These are phyloP conservation scores for Julus scandinavius DNA, from an alignment of 2,888 invertebrate genomes.

Conservation along the genomic window DNA sequence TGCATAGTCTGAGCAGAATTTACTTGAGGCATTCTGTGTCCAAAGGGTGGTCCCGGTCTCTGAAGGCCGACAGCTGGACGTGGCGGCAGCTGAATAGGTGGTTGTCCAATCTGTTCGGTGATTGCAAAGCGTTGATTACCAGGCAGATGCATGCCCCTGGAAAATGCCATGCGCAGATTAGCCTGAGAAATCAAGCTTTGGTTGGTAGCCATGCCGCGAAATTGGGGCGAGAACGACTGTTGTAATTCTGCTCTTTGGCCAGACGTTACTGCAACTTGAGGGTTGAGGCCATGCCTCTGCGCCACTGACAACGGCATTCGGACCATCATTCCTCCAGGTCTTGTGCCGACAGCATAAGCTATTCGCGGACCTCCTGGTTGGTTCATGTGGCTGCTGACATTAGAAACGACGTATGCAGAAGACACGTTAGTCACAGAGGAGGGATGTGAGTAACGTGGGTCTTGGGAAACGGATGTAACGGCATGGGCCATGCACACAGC, in stretches of 20 bases:
- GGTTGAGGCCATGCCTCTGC: constrained; percentile 11
- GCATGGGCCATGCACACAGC: constrained; percentile 32
- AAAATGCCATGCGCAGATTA: background rate
- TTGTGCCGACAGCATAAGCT: background rate
- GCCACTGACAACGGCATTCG: constrained; percentile 43
- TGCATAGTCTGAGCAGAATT: constrained; percentile 44
- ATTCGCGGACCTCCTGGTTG: background rate
- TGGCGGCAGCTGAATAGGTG: constrained; percentile 46
- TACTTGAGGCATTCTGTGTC: background rate
- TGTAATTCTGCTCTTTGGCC: constrained; percentile 29
- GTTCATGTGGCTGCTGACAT: background rate
- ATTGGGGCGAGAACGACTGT: background rate
- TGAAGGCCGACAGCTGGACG: background rate
- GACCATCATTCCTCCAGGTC: background rate
- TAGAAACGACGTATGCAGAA: background rate
- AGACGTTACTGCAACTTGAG: background rate
- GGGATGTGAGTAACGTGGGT: background rate
- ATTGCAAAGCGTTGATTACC: constrained; percentile 49
- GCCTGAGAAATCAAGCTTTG: constrained; percentile 31
- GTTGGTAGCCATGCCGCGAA: constrained; percentile 8
- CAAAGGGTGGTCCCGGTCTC: background rate
- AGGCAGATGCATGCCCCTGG: constrained; percentile 31
- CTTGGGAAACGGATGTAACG: background rate
- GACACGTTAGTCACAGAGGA: background rate
- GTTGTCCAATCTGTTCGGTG: constrained; percentile 54